A percentile compares a stretch with the other conserved stretches of the same genome.
These are phyloP conservation scores for Torymus tubicola DNA, from an alignment of 2,888 invertebrate genomes.

Conservation along the genomic window DNA sequence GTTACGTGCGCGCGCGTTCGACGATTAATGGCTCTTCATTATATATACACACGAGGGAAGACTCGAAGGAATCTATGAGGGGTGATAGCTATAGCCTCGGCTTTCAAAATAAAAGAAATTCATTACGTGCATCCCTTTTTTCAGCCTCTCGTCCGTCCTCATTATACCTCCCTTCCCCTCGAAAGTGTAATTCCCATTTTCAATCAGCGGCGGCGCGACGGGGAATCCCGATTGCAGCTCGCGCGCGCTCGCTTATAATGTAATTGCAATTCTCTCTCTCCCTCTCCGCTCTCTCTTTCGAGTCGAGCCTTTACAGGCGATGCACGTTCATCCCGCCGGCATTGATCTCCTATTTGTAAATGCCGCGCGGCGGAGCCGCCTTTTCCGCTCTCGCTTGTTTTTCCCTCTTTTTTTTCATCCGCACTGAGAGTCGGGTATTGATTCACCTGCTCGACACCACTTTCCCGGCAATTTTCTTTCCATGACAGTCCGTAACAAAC, in stretches of 20 bases:
- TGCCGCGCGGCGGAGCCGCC: background rate
- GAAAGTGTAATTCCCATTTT: conserved; percentile 31
- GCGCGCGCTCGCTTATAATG: conserved; percentile 15
- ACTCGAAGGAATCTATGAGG: no score
- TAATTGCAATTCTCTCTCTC: conserved; percentile 29
- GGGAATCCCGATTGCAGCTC: conserved; percentile 3
- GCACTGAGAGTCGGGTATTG: conserved; percentile 9
- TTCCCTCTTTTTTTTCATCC: conserved; percentile 13
- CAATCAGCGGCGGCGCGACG: conserved; percentile 15
- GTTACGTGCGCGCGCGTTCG: conserved; percentile 14
- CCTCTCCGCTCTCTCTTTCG: no score
- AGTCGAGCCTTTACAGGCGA: conserved; percentile 36
- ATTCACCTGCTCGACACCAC: conserved; percentile 21
- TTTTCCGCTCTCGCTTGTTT: background rate
- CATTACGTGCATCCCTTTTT: no score
- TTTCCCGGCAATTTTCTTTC: conserved; percentile 31
- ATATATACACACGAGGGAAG: background rate
- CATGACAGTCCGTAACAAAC: conserved; percentile 27
- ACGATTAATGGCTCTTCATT: conserved; percentile 38
- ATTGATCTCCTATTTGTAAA: conserved; percentile 46
- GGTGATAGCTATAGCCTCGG: no score
- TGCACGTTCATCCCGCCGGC: conserved; percentile 32
- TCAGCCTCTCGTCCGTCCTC: no score
- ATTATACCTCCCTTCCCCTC: background rate
- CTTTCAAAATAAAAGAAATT: no score